Base-by-base conservation (phyloP, 2,797 vertebrate genomes). In the Lepidocolaptes lacrymiger region DNA sequence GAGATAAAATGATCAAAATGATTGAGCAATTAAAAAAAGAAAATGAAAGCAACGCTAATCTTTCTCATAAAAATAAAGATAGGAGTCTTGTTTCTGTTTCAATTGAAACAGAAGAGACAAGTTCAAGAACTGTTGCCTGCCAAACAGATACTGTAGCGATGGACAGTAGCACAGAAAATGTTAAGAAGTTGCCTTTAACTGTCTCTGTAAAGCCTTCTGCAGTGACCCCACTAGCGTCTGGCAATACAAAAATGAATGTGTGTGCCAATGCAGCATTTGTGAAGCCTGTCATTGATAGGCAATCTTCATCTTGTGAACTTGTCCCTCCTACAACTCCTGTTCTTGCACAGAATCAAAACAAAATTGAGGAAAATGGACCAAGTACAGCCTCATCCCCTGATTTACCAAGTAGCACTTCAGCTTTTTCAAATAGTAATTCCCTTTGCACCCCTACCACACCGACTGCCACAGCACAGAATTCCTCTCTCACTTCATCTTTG, bases 1-100 rank as follows among this genome's bases (percentile, higher is more conserved):
- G 98, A 85, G 98, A 99, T 64, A 98, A 97, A 96, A 98, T 99
- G 97, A 98, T 98, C 92, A 99, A 98, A 97, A 98, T 98, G 97
- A 98, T 99, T 51, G 99, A 99, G 95, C 98, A 99, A 82, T 98
- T 99, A 93, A 99, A 98, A 97, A 99, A 98, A 97, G 99, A 98
- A 92, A 98, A 74, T 55, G 98, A 98, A 37, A 97, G 73, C 92
- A 98, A 97, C 96, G 97, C 97, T n/a, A 96, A 97, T 91, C 95
- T 98, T 73, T 93, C 98, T 76, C 85, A 97, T 86, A 92, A 93
- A 79, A 93, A 46, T 59, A 91, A 63, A 95, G 98, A 98, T 63
- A 98, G 97, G 95, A 97, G 92, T 81, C 91, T 97, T 81, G 94
- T 95, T 26, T 99, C 99, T n/a, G 92, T 99, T 75, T 98, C 98